These are phyloP conservation scores for Plebejus anna DNA, from an alignment of 2,888 invertebrate genomes.

Conservation along the genomic window DNA sequence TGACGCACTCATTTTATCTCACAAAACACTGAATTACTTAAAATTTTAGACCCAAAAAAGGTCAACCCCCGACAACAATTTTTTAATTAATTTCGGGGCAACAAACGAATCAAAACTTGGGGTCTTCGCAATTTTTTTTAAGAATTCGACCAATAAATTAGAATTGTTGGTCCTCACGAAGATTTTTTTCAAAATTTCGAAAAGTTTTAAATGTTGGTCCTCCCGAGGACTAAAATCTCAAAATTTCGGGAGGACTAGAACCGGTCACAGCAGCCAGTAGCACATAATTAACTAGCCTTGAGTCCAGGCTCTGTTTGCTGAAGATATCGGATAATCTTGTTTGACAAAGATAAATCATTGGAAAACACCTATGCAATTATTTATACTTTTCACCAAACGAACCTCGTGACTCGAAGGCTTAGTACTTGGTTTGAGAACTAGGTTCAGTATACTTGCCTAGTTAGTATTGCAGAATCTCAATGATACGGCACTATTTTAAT, in stretches of 20 bases:
- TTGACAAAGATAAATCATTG: constrained; percentile 51
- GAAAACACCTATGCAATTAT: constrained; percentile 48
- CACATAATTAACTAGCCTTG: constrained; percentile 44
- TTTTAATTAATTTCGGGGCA: too few relatives aligned
- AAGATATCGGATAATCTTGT: constrained; percentile 53
- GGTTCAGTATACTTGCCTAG: neutral
- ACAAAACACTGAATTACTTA: neutral
- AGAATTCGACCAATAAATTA: too few relatives aligned
- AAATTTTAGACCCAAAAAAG: neutral
- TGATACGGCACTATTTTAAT: too few relatives aligned
- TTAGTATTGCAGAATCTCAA: too few relatives aligned
- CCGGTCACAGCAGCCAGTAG: constrained; percentile 5
- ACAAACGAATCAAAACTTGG: too few relatives aligned
- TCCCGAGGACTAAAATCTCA: neutral
- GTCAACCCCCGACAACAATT: neutral
- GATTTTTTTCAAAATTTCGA: neutral
- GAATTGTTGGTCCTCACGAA: neutral
- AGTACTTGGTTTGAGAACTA: neutral
- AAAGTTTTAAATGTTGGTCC: neutral
- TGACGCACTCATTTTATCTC: neutral
- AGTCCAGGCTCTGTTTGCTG: constrained; percentile 46
- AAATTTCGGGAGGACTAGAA: neutral
- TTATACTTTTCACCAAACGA: constrained; percentile 36
- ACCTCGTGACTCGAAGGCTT: neutral
- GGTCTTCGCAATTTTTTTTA: too few relatives aligned